Evolutionary conservation across 2,797 vertebrate genomes (phyloP).

Genomic region (Alfaro cultratus): DNA sequence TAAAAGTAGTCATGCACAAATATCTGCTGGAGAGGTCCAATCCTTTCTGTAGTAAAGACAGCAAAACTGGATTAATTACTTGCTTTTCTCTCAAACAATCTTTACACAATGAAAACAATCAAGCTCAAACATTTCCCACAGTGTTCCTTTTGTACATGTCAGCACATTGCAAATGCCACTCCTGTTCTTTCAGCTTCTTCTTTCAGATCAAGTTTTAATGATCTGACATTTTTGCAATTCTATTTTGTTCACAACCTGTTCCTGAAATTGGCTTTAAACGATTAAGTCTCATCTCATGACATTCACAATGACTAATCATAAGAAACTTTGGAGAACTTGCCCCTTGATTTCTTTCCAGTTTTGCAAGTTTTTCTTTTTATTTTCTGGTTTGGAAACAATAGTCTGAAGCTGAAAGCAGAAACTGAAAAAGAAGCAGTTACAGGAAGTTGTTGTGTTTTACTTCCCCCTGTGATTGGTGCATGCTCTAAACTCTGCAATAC

Average conservation of each 20-base stretch:
- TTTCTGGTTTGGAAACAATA: background rate
- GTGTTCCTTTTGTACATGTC: background rate
- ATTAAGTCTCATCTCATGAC: background rate
- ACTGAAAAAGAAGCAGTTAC: background rate
- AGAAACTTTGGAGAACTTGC: background rate
- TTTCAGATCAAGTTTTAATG: background rate
- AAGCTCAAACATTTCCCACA: no score
- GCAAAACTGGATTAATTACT: background rate
- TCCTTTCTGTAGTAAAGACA: background rate
- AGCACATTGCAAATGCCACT: background rate
- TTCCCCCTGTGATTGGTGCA: background rate
- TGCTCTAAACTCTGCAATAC: background rate
- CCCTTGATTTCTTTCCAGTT: background rate
- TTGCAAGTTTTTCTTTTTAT: background rate
- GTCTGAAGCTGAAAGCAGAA: background rate
- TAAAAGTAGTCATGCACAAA: background rate
- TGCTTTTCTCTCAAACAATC: background rate
- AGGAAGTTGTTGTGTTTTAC: conserved; percentile 6
- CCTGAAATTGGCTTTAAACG: background rate
- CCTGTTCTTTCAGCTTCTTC: background rate
- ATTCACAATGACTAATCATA: background rate
- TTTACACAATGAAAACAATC: background rate
- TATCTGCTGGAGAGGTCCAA: background rate
- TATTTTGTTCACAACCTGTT: background rate
- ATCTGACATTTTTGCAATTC: background rate